phyloP scores from a whole-genome alignment of 2,113 vertebrate species.

The Callocephalon fimbriatum region DNA sequence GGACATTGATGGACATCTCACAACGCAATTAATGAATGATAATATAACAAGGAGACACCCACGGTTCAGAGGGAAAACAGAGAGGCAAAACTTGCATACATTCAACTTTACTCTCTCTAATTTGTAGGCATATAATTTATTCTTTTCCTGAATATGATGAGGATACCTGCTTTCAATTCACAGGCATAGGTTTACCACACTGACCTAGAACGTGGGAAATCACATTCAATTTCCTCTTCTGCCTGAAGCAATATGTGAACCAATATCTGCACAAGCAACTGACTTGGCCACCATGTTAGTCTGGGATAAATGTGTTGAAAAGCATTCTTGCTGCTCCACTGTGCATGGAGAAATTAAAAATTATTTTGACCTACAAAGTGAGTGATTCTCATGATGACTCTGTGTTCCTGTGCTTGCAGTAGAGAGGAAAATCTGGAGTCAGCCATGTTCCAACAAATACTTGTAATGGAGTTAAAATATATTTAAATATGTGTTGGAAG shows the following conservation, averaged over 20 bases:
- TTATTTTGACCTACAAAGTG: neutral
- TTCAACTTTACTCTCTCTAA: neutral
- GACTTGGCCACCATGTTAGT: neutral
- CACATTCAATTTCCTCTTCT: neutral
- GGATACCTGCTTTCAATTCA: neutral
- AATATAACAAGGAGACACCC: neutral
- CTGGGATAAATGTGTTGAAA: neutral
- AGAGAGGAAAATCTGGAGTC: neutral
- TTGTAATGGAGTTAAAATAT: neutral
- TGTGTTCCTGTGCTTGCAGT: neutral
- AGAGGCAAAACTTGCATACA: neutral
- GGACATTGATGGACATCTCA: neutral
- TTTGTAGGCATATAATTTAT: neutral
- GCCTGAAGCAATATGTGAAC: neutral
- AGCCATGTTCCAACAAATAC: neutral
- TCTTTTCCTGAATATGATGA: neutral
- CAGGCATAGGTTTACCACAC: neutral
- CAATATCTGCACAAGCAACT: neutral
- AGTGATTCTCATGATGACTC: neutral
- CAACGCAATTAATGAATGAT: neutral
- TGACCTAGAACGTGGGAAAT: neutral
- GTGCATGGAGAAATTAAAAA: neutral
- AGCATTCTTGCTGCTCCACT: neutral
- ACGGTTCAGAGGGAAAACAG: neutral
- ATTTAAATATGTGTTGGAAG: neutral